These are phyloP conservation scores for Neomicropteryx cornuta DNA, from an alignment of 1,140 invertebrate genomes.

Conservation along the genomic window DNA sequence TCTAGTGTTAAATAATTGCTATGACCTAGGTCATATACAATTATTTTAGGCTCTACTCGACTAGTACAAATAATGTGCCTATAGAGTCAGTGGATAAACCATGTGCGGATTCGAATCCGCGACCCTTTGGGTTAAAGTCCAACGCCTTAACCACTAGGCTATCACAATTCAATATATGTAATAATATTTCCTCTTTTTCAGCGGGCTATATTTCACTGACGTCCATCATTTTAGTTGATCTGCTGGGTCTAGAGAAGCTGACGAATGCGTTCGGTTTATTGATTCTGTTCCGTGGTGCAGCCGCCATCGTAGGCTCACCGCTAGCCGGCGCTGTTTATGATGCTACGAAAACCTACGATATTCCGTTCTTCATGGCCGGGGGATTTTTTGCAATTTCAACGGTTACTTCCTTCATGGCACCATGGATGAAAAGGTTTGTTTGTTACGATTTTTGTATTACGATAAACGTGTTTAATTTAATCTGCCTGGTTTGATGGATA, in stretches of 20 bases:
- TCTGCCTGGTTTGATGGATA: not conserved
- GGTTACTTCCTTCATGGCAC: slow-evolving; percentile 74
- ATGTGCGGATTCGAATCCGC: too few relatives aligned
- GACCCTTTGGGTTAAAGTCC: too few relatives aligned
- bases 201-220: slow-evolving; percentile 96
- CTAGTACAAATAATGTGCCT: too few relatives aligned
- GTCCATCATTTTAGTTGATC: slow-evolving; percentile 93
- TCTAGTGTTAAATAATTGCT: too few relatives aligned
- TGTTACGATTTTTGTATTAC: not conserved
- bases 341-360: slow-evolving; percentile 69
- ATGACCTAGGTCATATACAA: too few relatives aligned
- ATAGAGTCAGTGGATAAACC: too few relatives aligned
- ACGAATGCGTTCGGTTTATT: slow-evolving; percentile 95
- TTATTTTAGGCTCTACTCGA: too few relatives aligned
- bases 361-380: slow-evolving; percentile 88
- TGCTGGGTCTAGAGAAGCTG: slow-evolving; percentile 88
- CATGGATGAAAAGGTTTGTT: slow-evolving; percentile 56
- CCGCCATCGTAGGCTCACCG: slow-evolving; percentile 77
- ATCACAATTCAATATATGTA: slow-evolving; percentile 2
- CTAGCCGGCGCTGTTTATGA: slow-evolving; percentile 82
- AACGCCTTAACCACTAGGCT: too few relatives aligned
- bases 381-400: slow-evolving; percentile 78
- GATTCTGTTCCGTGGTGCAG: slow-evolving; percentile 87
- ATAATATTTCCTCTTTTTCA: slow-evolving; percentile 34
- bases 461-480: not conserved